Evolutionary conservation across 2,888 invertebrate species (phyloP).

Genomic region (Dendrolimus pini): DNA sequence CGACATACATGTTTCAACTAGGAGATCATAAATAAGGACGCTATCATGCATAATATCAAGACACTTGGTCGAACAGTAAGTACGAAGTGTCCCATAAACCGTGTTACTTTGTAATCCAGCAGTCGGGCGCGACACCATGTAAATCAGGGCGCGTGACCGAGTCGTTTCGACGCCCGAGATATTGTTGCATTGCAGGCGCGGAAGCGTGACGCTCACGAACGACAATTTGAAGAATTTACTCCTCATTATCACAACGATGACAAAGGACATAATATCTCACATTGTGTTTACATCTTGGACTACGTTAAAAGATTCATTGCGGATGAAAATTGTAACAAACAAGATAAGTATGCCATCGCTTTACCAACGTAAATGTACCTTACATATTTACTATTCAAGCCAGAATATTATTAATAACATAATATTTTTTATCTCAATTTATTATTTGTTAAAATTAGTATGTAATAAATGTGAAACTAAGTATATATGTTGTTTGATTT

Average conservation of each 20-base stretch:
- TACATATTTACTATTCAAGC: too few species aligned
- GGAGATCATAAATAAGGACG: background rate
- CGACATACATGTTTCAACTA: background rate
- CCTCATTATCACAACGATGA: conserved; percentile 31
- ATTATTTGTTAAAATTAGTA: too few species aligned
- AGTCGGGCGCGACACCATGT: conserved; percentile 14
- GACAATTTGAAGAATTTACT: conserved; percentile 17
- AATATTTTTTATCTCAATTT: too few species aligned
- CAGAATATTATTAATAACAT: too few species aligned
- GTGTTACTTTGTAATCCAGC: conserved; percentile 11
- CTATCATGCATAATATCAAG: background rate
- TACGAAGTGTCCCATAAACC: background rate
- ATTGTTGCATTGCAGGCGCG: conserved; percentile 19
- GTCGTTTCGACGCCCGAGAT: conserved; percentile 9
- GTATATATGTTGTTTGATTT: too few species aligned
- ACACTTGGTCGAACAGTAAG: background rate
- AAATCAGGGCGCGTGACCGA: conserved; percentile 37
- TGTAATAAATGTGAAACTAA: too few species aligned
- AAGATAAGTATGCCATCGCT: too few species aligned
- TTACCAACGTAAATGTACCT: too few species aligned
- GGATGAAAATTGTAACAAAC: too few species aligned
- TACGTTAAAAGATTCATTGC: too few species aligned
- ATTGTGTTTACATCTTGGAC: too few species aligned
- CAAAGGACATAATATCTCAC: too few species aligned
- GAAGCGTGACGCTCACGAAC: conserved; percentile 45